Evolutionary conservation across 2,797 vertebrate species (phyloP).

Genomic region (Nyctalus aviator): DNA sequence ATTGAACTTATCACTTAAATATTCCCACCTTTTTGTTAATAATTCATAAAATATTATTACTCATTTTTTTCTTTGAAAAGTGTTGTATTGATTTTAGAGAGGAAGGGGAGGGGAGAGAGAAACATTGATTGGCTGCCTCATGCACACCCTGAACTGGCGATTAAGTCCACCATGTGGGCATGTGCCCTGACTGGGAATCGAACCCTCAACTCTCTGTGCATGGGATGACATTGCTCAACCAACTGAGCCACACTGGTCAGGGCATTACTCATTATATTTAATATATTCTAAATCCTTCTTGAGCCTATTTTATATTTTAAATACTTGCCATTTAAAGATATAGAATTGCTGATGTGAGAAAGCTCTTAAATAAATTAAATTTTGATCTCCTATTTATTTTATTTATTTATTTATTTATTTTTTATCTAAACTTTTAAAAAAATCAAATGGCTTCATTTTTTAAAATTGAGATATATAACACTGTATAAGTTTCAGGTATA

Average conservation of each 20-base stretch:
- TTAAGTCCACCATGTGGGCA: neutral
- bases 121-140: neutral
- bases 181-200: no score
- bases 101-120: neutral
- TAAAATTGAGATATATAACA: neutral
- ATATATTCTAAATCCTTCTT: neutral
- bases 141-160: neutral
- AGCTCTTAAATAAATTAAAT: slow-evolving; percentile 14
- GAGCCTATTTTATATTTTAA: slow-evolving; percentile 39
- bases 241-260: neutral
- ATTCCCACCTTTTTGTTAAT: slow-evolving; percentile 2
- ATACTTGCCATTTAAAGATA: slow-evolving; percentile 6
- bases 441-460: slow-evolving; percentile 20
- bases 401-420: no score
- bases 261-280: neutral
- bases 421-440: slow-evolving; percentile 29
- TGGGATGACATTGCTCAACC: neutral
- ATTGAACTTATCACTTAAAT: slow-evolving; percentile 3
- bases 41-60: neutral
- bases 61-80: neutral
- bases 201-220: neutral
- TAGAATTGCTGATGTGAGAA: slow-evolving; percentile 14
- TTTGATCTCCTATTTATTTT: neutral
- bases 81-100: neutral
- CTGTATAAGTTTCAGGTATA: neutral